phyloP scores from a whole-genome alignment of 2,888 invertebrate genomes.

The Synergus itoensis region DNA sequence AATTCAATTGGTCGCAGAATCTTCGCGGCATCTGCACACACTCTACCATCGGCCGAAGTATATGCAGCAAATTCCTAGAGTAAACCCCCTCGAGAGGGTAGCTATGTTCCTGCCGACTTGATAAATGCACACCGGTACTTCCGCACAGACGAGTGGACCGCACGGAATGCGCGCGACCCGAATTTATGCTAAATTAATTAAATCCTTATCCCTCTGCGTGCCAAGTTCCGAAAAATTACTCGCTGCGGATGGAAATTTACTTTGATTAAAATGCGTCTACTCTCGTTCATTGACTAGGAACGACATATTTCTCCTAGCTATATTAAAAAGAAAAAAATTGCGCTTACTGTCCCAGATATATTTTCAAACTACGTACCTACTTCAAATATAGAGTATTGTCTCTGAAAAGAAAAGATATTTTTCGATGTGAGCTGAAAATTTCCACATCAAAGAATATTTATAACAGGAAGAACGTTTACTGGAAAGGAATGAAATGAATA shows the following conservation, averaged over 20 bases:
- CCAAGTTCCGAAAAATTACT: constrained; percentile 38
- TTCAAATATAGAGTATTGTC: constrained; percentile 11
- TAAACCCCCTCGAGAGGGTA: constrained; percentile 41
- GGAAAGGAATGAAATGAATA: too few species aligned
- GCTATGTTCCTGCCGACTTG: constrained; percentile 56
- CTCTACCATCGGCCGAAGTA: constrained; percentile 43
- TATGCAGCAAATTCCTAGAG: constrained; percentile 47
- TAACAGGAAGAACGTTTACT: too few species aligned
- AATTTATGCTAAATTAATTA: constrained; percentile 63
- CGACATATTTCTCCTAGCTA: constrained; percentile 6
- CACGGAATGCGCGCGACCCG: constrained; percentile 57
- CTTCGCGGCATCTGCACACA: constrained; percentile 51
- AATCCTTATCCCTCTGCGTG: constrained; percentile 43
- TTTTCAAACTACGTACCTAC: not conserved
- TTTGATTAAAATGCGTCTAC: constrained; percentile 34
- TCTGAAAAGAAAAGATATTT: not conserved
- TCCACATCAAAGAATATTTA: not conserved
- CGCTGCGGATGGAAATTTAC: constrained; percentile 30
- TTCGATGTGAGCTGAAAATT: not conserved
- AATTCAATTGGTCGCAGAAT: constrained; percentile 64
- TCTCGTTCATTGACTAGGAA: constrained; percentile 5
- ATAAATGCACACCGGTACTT: constrained; percentile 63
- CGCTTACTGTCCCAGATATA: constrained; percentile 1
- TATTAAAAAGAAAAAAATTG: not conserved
- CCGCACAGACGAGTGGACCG: constrained; percentile 61